Evolutionary conservation across 2,888 invertebrate species (phyloP).

Genomic region (Margaritifera margaritifera): DNA sequence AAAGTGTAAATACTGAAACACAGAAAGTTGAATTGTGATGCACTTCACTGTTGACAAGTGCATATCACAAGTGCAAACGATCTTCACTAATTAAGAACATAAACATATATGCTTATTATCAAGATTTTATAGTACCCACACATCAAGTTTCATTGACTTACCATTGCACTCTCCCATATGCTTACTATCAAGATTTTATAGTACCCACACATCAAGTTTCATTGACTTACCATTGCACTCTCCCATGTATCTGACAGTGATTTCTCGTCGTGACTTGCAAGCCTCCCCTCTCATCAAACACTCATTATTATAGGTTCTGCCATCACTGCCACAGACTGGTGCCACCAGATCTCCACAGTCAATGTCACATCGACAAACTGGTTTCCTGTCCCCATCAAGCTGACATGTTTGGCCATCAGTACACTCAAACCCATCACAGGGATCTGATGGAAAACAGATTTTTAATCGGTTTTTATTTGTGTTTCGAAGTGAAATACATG

Average conservation of each 20-base stretch:
- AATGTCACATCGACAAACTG: constrained; percentile 86
- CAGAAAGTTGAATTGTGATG: too few species aligned
- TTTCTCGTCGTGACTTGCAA: constrained; percentile 81
- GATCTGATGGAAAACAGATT: constrained; percentile 79
- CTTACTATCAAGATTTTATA: not conserved
- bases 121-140: not conserved
- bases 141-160: constrained; percentile 7
- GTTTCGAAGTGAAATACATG: too few species aligned
- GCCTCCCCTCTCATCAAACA: constrained; percentile 94
- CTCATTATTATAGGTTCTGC: constrained; percentile 92
- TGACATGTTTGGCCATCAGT: constrained; percentile 87
- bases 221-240: constrained; percentile 78
- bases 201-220: not conserved
- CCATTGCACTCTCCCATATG: constrained; percentile 83
- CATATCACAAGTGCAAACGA: too few species aligned
- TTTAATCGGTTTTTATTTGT: too few species aligned
- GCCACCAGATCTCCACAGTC: constrained; percentile 74
- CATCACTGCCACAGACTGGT: constrained; percentile 93
- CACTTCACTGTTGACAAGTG: too few species aligned
- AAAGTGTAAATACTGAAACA: too few species aligned
- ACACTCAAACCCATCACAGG: constrained; percentile 86
- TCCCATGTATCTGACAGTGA: constrained; percentile 85
- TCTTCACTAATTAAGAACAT: too few species aligned
- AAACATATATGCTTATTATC: too few species aligned
- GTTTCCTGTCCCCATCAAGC: constrained; percentile 84